phyloP scores from a whole-genome alignment of 2,797 vertebrate species.

The Ambastaia sidthimunki region DNA sequence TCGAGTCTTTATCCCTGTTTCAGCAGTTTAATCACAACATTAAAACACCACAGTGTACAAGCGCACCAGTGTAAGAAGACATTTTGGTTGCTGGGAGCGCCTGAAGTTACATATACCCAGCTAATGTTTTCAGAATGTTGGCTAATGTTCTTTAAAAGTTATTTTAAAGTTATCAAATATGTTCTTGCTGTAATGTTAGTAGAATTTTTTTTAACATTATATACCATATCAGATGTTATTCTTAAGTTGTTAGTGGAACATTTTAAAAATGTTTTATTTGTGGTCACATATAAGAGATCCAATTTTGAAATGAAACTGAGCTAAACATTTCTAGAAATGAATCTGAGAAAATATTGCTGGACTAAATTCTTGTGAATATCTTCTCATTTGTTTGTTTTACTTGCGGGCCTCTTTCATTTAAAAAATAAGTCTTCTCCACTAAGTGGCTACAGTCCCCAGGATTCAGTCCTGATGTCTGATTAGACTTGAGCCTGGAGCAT shows the following conservation, averaged over 20 bases:
- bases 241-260: neutral
- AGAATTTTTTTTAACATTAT: neutral
- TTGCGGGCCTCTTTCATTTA: neutral
- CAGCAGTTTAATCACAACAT: slow-evolving; percentile 46
- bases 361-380: neutral
- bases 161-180: too few relatives aligned
- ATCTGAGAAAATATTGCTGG: neutral
- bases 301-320: neutral
- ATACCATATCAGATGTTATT: neutral
- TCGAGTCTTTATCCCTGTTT: slow-evolving; percentile 35
- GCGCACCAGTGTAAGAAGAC: neutral
- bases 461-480: slow-evolving; percentile 3
- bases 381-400: neutral
- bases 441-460: neutral
- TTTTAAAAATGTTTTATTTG: too few relatives aligned
- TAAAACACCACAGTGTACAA: slow-evolving; percentile 3
- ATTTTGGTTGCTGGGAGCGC: slow-evolving; percentile 16
- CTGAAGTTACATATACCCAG: neutral
- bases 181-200: too few relatives aligned
- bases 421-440: slow-evolving; percentile 1
- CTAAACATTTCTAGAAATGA: neutral
- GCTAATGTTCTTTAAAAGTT: too few relatives aligned
- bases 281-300: too few relatives aligned
- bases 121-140: too few relatives aligned
- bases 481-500: neutral